Evolutionary conservation across 2,888 invertebrate species (phyloP), one percentile per base, ranked within the genome.

Genomic region (Muschampia plurimacula): DNA sequence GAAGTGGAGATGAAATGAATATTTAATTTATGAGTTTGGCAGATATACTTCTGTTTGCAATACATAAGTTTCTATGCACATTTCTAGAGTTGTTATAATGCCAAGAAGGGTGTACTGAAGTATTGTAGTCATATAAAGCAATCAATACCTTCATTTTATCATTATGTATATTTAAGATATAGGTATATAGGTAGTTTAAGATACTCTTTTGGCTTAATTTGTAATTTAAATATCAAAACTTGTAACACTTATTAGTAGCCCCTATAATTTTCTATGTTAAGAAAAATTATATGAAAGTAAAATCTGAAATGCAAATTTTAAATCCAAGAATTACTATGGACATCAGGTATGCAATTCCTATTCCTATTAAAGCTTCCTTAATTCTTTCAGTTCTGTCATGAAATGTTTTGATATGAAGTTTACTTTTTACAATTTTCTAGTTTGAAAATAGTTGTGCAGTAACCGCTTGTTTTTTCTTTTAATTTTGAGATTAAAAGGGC

Each of bases 301-400:
- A 72, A 68, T 63, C 67, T 72, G 67, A 72, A 72, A 72, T 68
- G 32, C 63, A 68, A 72, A 72, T 72, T 72, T 72, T 72, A 68
- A 72, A 72, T 72, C 72, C 72, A 72, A 72, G 72, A 72, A 72
- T 72, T 72, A 68, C 72, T 72, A 57, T 72, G 72, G 72, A 72
- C 72, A 65, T 73, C 69, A 69, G 69, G 73, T 69, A 69, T 69
- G 73, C 66, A 73, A 73, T 69, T 64, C 67, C 57, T 57, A 57
- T 57, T 52, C 62, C 63, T 72, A 57, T 72, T 67, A 41, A 67
- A 67, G 67, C 67, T 67, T 72, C 36, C 72, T 74, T 77, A 36
- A 49, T 36, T 65, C 57, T 49, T 74, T 69, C 68, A 28, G 57
- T 74, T 68, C 12, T 57, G 57, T 57, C 12, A 28, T 67, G 67